Evolutionary conservation across 2,888 invertebrate species (phyloP), one percentile per base, ranked within the genome.

Genomic region (Scaptomyza parva): DNA sequence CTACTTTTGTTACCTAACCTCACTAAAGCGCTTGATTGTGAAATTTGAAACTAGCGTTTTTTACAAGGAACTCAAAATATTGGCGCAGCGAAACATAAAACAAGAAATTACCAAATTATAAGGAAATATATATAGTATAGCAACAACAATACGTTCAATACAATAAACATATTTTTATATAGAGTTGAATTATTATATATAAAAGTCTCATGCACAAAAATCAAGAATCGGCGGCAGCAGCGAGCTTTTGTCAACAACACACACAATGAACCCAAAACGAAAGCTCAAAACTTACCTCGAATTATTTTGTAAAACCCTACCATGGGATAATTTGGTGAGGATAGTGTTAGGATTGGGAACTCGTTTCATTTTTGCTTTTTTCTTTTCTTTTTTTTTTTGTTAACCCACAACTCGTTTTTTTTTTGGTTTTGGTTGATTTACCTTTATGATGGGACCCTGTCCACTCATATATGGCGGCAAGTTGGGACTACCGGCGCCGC

Each of bases 371-470:
- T 45, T 68, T 45, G 35, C 55, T 20, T 43, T 48, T 43, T 50
- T 26, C 37, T 28, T 60, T 64, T 51, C 51, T 48, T 40, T 51
- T 51, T 33, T 60, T 45, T 50, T 57, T 39, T 58, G 55, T 72
- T 69, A 57, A 70, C 61, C 78, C 62, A 60, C 40, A 61, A 48
- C 40, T 40, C 22, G 48, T 48, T 30, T 60, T 20, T 52, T 55
- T 64, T 69, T 57, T 64, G 43, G 60, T 71, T 57, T 68, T 28
- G 28, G 75, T 30, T 67, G 75, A 88, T 87, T 92, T 94, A 99
- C 99, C 98, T 98, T 99, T 68, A 96, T 98, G 92, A 99, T 98
- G 79, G 98, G 98, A 94, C 98, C 98, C 89, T 95, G 94, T 77
- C 89, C 90, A 86, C 90, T 90, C 88, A 91, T 90, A 80, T 90